Percentiles rank a stretch among this genome's conserved stretches.
These are phyloP conservation scores for Ornithoptera priamus DNA, from an alignment of 2,888 invertebrate genomes.

Conservation along the genomic window DNA sequence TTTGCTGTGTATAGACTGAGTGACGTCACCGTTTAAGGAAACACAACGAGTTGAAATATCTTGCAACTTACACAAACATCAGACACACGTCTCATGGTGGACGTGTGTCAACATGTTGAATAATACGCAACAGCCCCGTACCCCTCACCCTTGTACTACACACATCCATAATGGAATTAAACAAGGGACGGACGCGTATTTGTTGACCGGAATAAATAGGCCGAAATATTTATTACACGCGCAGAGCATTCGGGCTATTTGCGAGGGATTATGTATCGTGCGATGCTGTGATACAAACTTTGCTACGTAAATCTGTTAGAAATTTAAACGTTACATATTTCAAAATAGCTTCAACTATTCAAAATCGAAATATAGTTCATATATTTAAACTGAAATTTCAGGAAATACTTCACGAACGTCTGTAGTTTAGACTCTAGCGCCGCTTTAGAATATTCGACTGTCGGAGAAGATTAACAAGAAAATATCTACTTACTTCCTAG, in stretches of 20 bases:
- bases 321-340: background rate
- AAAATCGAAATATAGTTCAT: no score
- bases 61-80: background rate
- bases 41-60: background rate
- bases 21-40: background rate
- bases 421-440: no score
- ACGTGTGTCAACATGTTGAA: constrained; percentile 33
- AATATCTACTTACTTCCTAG: no score
- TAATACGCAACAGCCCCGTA: constrained; percentile 36
- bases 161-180: constrained; percentile 42
- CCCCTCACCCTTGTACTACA: constrained; percentile 31
- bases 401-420: no score
- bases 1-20: background rate
- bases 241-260: constrained; percentile 36
- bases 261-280: constrained; percentile 35
- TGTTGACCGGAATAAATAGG: constrained; percentile 42
- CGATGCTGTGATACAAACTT: constrained; percentile 22
- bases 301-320: constrained; percentile 1
- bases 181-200: constrained; percentile 39
- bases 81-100: constrained; percentile 14
- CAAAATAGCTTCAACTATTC: constrained; percentile 5
- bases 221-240: constrained; percentile 38
- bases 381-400: no score
- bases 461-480: no score
- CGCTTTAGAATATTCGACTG: no score